Conservation (phyloP, 2,888 invertebrate species). For the Perdita meconis region DNA sequence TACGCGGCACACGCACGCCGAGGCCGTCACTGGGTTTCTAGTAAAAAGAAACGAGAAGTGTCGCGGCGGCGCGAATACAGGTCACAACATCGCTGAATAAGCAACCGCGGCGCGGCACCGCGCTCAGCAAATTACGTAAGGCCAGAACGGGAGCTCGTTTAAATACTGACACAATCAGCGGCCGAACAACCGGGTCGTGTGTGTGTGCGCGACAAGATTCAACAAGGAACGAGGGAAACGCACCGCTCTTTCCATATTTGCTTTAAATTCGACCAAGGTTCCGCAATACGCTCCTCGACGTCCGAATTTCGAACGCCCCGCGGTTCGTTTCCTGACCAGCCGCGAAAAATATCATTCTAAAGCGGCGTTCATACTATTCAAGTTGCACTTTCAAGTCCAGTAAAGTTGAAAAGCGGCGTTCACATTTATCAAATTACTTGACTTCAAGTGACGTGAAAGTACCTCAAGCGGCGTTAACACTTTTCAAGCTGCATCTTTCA, state of each 20-base stretch:
- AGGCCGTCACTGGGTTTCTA: slow-evolving; percentile 66
- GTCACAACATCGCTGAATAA: slow-evolving; percentile 82
- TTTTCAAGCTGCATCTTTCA: too few relatives aligned
- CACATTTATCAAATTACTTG: too few relatives aligned
- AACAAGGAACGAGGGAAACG: slow-evolving; percentile 54
- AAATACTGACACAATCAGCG: slow-evolving; percentile 74
- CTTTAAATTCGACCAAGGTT: slow-evolving; percentile 78
- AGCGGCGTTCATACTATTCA: too few relatives aligned
- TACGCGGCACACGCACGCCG: slow-evolving; percentile 32
- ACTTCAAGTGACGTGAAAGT: too few relatives aligned
- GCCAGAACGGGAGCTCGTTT: slow-evolving; percentile 80
- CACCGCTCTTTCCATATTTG: slow-evolving; percentile 68
- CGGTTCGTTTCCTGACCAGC: too few relatives aligned
- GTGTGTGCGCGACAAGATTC: slow-evolving; percentile 20
- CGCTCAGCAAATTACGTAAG: slow-evolving; percentile 81
- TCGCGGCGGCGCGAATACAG: slow-evolving; percentile 77
- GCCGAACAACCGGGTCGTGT: slow-evolving; percentile 48
- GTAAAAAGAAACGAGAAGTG: slow-evolving; percentile 72
- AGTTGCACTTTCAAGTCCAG: too few relatives aligned
- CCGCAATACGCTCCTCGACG: slow-evolving; percentile 61
- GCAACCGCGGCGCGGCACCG: slow-evolving; percentile 72
- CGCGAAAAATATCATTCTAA: too few relatives aligned
- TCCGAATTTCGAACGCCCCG: too few relatives aligned
- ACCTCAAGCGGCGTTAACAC: too few relatives aligned
- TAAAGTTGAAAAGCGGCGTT: too few relatives aligned